Base-by-base conservation (phyloP, 1,140 invertebrate genomes). In the Drosophila tsacasi region DNA sequence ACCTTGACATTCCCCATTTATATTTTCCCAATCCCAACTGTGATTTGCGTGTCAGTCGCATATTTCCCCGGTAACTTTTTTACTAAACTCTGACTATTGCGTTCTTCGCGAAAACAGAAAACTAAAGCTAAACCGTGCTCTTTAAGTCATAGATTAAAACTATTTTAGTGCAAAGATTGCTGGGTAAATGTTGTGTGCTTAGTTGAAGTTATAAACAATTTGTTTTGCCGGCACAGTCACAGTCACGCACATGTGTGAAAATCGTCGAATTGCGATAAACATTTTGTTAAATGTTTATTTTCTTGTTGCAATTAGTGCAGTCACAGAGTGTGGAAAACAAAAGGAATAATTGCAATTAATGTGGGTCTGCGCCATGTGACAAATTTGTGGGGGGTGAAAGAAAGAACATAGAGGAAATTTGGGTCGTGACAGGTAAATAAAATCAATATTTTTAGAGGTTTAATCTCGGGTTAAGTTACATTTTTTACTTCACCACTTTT, bases 271-370 rank as follows among this genome's bases (percentile, higher is more conserved):
- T 61, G 82, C 63, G 83, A 86, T 81, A 85, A 79, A 46, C 59
- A 67, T 50, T 78, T 78, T 73, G 63, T 39, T 83, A 63, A 79
- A 80, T 72, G 63, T 78, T 87, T 72, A 62, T 73, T 61, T 80
- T 79, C 55, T 50, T 44, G 52, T 42, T 69, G 67, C 80, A 83
- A 83, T 86, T 83, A 87, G 67, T 47, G 72, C 64, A 74, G 9
- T 40, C 76, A 76, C 52, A 40, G 39, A 57, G 76, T 86, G 83
- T 83, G 76, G 63, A 73, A 35, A 54, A 19, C 37, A 25, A 69
- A 35, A 54, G 27, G 21, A 64, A 37, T 59, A 75, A 72, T 71
- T 75, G 47, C 62, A 66, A 30, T 39, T 32, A 23, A 47, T 49
- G 46, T n/a, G 19, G 17, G 3, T 19, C 6, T 32, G 37, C 6